A percentile compares a stretch with the other conserved stretches of the same genome.
phyloP scores from a whole-genome alignment of 2,888 invertebrate genomes.

The Drosophila affinis region DNA sequence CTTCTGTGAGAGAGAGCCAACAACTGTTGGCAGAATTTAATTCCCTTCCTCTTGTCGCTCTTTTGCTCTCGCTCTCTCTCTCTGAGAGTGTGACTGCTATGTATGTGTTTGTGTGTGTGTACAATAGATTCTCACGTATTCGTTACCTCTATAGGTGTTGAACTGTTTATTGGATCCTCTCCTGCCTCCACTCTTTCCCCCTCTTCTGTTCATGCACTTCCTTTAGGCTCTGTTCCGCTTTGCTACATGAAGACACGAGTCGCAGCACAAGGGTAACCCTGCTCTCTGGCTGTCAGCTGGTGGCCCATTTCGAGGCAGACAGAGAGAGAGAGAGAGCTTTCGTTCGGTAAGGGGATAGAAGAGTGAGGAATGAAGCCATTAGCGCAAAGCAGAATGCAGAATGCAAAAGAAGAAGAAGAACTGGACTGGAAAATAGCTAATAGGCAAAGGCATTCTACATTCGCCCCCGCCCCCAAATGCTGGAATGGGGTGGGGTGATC shows the following conservation, averaged over 20 bases:
- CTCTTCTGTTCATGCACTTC: conserved; percentile 7
- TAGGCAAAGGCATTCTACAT: neutral
- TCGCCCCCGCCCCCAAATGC: neutral
- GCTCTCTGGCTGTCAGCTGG: neutral
- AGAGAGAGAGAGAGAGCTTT: conserved; percentile 8
- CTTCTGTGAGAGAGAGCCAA: conserved; percentile 9
- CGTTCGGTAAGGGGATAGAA: conserved; percentile 14
- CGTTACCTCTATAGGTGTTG: conserved; percentile 70
- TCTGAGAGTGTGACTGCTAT: neutral
- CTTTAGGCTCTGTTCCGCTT: conserved; percentile 4
- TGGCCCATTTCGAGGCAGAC: neutral
- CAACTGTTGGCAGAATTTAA: conserved; percentile 3
- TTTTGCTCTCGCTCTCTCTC: neutral
- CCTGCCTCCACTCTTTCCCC: neutral
- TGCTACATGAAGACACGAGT: neutral
- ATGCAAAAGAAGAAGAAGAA: neutral
- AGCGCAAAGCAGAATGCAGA: neutral
- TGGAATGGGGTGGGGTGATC: neutral
- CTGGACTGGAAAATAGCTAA: neutral
- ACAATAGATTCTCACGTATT: conserved; percentile 80
- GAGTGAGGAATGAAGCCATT: conserved; percentile 5
- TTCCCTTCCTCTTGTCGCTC: neutral
- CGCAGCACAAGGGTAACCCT: conserved; percentile 5
- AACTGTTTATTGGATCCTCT: conserved; percentile 49
- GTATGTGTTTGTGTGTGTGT: conserved; percentile 28